These are phyloP conservation scores for Palythoa caribaeorum DNA, from an alignment of 92 coral and sea anemone species.

Conservation along the genomic window DNA sequence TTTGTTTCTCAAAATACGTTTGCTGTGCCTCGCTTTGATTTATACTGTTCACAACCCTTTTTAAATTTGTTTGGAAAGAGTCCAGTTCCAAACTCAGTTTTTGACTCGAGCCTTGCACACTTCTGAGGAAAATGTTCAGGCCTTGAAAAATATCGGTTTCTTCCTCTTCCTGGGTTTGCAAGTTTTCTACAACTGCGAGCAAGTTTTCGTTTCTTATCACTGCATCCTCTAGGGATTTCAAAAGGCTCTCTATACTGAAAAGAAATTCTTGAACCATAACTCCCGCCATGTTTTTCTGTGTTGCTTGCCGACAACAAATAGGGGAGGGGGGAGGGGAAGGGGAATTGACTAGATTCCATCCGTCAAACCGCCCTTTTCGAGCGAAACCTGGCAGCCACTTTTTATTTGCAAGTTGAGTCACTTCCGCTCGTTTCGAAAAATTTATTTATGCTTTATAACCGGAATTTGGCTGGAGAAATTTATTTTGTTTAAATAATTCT, in stretches of 20 bases:
- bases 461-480: too few relatives aligned
- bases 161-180: slow-evolving; percentile 34
- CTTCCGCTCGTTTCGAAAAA: too few relatives aligned
- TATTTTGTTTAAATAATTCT: too few relatives aligned
- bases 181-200: slow-evolving; percentile 52
- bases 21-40: slow-evolving; percentile 26
- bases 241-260: slow-evolving; percentile 54
- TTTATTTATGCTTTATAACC: too few relatives aligned
- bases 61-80: slow-evolving; percentile 65
- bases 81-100: slow-evolving; percentile 54
- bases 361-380: too few relatives aligned
- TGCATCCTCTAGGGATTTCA: slow-evolving; percentile 63
- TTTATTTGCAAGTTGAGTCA: too few relatives aligned
- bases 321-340: neutral
- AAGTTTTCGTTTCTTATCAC: slow-evolving; percentile 46
- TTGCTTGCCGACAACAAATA: neutral
- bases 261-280: slow-evolving; percentile 41
- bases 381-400: neutral
- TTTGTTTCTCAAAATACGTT: slow-evolving; percentile 42
- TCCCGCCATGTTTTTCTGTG: slow-evolving; percentile 24
- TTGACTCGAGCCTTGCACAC: slow-evolving; percentile 55
- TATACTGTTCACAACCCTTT: slow-evolving; percentile 40
- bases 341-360: too few relatives aligned
- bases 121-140: slow-evolving; percentile 23
- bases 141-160: slow-evolving; percentile 32